Percentiles rank a stretch among this genome's conserved stretches.
Conservation (phyloP, 1,140 invertebrate species). For the Sinonovacula constricta region DNA sequence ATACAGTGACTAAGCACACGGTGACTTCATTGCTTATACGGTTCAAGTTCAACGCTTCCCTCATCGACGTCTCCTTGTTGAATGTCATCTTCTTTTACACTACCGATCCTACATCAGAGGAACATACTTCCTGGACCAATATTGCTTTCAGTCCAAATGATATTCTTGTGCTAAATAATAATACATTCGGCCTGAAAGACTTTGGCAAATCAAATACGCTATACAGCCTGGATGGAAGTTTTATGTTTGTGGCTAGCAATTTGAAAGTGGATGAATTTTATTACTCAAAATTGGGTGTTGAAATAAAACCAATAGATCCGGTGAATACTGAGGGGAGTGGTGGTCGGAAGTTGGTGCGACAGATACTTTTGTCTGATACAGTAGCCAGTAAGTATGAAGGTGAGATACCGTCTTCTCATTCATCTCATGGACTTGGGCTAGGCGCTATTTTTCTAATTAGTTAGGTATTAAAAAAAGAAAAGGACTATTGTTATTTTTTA, state of each 20-base stretch:
- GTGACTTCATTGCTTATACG: slow-evolving; percentile 5
- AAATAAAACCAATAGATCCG: no score
- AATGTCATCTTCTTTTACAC: slow-evolving; percentile 9
- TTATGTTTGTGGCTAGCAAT: slow-evolving; percentile 14
- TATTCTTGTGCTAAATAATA: neutral
- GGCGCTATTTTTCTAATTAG: no score
- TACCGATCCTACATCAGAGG: neutral
- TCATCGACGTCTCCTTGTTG: neutral
- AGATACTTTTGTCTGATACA: no score
- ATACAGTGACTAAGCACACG: neutral
- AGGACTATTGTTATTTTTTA: no score
- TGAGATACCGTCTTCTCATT: no score
- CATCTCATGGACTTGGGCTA: no score
- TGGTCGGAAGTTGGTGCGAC: no score
- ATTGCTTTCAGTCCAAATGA: slow-evolving; percentile 4
- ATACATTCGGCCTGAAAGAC: slow-evolving; percentile 10
- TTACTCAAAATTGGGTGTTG: slow-evolving; percentile 14
- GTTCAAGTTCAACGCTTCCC: slow-evolving; percentile 22
- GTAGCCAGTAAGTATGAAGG: no score
- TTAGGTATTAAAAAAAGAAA: no score
- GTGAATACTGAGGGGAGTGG: no score
- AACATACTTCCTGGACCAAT: slow-evolving; percentile 2
- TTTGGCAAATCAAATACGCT: slow-evolving; percentile 21
- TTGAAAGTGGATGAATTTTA: slow-evolving; percentile 7
- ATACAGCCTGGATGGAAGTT: slow-evolving; percentile 18